Percentiles rank a stretch among this genome's conserved stretches.
Evolutionary conservation across 1,140 invertebrate genomes (phyloP).

Genomic region (Anastatus disparis): DNA sequence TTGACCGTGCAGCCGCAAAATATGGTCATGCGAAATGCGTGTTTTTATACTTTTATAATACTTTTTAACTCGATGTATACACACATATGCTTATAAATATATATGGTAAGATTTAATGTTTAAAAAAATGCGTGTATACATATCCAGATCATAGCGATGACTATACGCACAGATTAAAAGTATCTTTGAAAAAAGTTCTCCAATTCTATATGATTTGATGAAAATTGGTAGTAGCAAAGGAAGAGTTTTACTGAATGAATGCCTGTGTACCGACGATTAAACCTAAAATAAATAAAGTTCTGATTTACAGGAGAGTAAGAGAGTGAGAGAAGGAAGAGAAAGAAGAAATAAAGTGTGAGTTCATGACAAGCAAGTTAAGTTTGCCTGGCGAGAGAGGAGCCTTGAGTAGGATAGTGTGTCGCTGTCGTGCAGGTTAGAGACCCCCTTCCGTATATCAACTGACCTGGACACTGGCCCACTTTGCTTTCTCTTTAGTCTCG

Average conservation of each 20-base stretch:
- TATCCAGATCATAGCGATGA: background rate
- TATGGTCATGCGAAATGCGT: background rate
- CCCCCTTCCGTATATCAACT: constrained; percentile 51
- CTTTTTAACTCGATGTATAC: too few relatives aligned
- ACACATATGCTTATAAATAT: too few relatives aligned
- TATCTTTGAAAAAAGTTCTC: background rate
- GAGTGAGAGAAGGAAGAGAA: background rate
- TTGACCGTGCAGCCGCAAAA: constrained; percentile 6
- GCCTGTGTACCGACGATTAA: background rate
- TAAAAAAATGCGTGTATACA: background rate
- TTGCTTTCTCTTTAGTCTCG: constrained; percentile 55
- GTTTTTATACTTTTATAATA: too few relatives aligned
- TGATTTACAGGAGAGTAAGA: background rate
- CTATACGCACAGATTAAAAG: background rate
- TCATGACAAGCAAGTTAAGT: background rate
- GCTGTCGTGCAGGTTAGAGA: constrained; percentile 56
- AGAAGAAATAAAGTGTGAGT: background rate
- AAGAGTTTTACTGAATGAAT: background rate
- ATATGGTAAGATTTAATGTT: too few relatives aligned
- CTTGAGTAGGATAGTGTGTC: constrained; percentile 68
- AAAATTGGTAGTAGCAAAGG: too few relatives aligned
- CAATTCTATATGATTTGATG: too few relatives aligned
- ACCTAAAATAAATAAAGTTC: background rate
- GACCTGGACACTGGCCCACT: constrained; percentile 67
- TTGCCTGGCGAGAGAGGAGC: constrained; percentile 33